Conservation (phyloP, 2,888 invertebrate genomes). For the Parnassius apollo region DNA sequence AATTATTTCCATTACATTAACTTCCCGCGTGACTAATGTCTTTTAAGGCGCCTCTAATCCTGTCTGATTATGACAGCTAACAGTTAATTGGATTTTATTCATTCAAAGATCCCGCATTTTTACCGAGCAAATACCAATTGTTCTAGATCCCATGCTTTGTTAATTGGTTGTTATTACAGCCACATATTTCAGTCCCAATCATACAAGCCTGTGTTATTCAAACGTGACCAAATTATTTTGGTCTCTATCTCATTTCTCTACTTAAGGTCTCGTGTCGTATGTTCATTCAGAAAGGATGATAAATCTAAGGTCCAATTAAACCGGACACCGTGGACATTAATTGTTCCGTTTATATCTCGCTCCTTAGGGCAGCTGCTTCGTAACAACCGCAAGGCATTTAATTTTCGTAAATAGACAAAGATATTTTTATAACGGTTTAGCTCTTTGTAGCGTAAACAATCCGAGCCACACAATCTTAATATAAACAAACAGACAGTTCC, state of each 20-base stretch:
- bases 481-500: constrained; percentile 65
- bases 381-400: constrained; percentile 73
- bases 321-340: constrained; percentile 61
- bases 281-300: constrained; percentile 35
- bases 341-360: constrained; percentile 76
- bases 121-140: constrained; percentile 53
- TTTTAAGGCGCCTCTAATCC: neutral
- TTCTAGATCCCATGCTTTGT: constrained; percentile 55
- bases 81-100: constrained; percentile 27
- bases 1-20: constrained; percentile 6
- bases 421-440: constrained; percentile 77
- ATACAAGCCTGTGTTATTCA: constrained; percentile 54
- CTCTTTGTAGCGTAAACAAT: constrained; percentile 69
- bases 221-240: constrained; percentile 47
- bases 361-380: constrained; percentile 74
- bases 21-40: constrained; percentile 21
- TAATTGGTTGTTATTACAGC: constrained; percentile 76
- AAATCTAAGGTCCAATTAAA: constrained; percentile 48
- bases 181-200: constrained; percentile 67
- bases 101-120: constrained; percentile 39
- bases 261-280: constrained; percentile 33
- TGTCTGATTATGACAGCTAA: constrained; percentile 9
- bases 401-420: constrained; percentile 78
- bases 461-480: constrained; percentile 62
- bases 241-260: constrained; percentile 37